Conservation (phyloP, 2,797 vertebrate species). For the Oophaga sylvatica region DNA sequence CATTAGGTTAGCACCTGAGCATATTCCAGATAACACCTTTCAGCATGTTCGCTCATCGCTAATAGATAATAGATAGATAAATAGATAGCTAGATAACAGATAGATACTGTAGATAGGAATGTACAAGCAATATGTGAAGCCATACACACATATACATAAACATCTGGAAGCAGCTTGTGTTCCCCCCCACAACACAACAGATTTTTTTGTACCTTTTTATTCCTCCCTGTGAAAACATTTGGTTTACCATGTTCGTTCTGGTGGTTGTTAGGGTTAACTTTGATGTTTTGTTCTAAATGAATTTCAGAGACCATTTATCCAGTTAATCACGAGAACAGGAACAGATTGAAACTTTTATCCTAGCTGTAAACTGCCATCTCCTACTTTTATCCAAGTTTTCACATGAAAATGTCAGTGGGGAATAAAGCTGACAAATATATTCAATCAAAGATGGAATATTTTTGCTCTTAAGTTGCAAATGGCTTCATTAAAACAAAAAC, state of each 20-base stretch:
- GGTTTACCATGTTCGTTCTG: constrained; percentile 71
- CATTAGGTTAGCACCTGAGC: too few relatives aligned
- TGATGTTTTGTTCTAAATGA: constrained; percentile 69
- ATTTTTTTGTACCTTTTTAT: constrained; percentile 63
- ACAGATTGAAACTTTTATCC: constrained; percentile 77
- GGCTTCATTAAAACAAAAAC: constrained; percentile 99
- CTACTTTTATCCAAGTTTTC: constrained; percentile 81
- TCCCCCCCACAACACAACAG: constrained; percentile 48
- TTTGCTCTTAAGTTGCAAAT: constrained; percentile 94
- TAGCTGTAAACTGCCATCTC: constrained; percentile 75
- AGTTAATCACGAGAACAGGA: constrained; percentile 75
- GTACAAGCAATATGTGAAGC: neutral
- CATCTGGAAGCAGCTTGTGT: neutral
- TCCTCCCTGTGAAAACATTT: constrained; percentile 70
- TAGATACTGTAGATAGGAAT: neutral
- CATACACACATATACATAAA: constrained; percentile 1
- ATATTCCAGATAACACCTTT: too few relatives aligned
- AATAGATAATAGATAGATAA: too few relatives aligned
- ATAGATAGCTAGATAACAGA: neutral
- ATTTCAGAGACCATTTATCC: constrained; percentile 76
- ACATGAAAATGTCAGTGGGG: constrained; percentile 91
- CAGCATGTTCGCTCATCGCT: too few relatives aligned
- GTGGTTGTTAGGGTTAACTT: constrained; percentile 67
- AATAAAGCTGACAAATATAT: constrained; percentile 94
- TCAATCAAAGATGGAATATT: constrained; percentile 87